Base-by-base conservation (phyloP, 2,797 vertebrate species). In the Danio albolineatus region DNA sequence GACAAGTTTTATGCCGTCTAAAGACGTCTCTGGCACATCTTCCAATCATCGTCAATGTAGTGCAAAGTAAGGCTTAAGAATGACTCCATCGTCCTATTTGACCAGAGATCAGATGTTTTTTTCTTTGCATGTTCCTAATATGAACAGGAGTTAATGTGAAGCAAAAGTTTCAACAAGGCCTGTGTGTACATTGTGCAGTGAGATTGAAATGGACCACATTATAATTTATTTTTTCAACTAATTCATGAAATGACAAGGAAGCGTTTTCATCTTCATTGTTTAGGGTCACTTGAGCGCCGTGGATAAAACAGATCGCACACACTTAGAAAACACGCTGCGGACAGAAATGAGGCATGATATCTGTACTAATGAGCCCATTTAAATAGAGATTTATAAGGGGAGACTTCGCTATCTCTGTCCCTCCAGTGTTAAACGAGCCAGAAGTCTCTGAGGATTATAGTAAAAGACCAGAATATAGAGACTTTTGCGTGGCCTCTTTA, bases 291-390 rank as follows among this genome's bases (percentile, higher is more conserved):
- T 76, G 48, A 56, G 19, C 3, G 0, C n/a, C 7, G 6, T 39
- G 54, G n/a, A 53, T 36, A 21, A 21, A 16, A 4, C 6, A 0
- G 5, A 53, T 69, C 48, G 2, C n/a, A 46, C 17, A 28, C 28
- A 28, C 44, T 62, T 70, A 13, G 70, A 41, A 61, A 44, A 53
- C 13, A 6, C 28, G 57, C 59, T n/a, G 17, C 10, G 39, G 44
- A 28, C 72, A 17, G 62, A 59, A 85, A 75, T 75, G 73, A 48
- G 19, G 57, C 38, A 17, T 21, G 43, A 81, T 51, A 39, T 21
- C 70, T 53, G 21, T 62, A 43, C 57, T 67, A 78, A 75, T 64
- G 65, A 76, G 57, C 46, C 44, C 53, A 57, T 84, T 79, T 80
- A 49, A 73, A 70, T 59, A 53, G 28, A 61, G 54, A 62, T 73